These are phyloP conservation scores for Xylota sylvarum DNA, from an alignment of 2,888 invertebrate genomes.

Conservation along the genomic window DNA sequence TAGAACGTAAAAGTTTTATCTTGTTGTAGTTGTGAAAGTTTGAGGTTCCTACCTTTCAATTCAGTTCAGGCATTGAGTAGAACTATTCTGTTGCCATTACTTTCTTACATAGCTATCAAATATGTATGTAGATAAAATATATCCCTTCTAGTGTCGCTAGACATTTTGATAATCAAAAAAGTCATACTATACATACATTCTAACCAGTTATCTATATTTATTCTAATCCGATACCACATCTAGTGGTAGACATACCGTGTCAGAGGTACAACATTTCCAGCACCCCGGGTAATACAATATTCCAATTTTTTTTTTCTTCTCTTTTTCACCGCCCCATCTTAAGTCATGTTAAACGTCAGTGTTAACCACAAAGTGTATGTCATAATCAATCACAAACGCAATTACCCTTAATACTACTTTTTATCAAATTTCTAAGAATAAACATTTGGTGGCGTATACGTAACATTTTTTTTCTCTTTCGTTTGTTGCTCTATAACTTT, in stretches of 20 bases:
- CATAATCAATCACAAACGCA: slow-evolving; percentile 75
- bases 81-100: no score
- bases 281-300: slow-evolving; percentile 64
- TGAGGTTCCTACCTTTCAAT: no score
- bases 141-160: no score
- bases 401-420: slow-evolving; percentile 72
- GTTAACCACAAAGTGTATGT: slow-evolving; percentile 64
- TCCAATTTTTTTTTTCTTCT: slow-evolving; percentile 12
- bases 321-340: slow-evolving; percentile 25
- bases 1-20: no score
- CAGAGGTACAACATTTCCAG: slow-evolving; percentile 51
- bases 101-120: no score
- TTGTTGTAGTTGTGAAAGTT: no score
- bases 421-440: slow-evolving; percentile 71
- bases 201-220: background rate
- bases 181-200: background rate
- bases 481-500: background rate
- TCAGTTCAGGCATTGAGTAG: no score
- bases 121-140: no score
- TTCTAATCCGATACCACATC: slow-evolving; percentile 41
- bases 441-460: slow-evolving; percentile 66
- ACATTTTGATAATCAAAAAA: no score
- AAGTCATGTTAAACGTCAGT: slow-evolving; percentile 70
- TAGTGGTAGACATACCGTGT: slow-evolving; percentile 38
- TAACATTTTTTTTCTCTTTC: slow-evolving; percentile 30